phyloP scores from a whole-genome alignment of 2,888 invertebrate genomes.

The Argyresthia goedartella region DNA sequence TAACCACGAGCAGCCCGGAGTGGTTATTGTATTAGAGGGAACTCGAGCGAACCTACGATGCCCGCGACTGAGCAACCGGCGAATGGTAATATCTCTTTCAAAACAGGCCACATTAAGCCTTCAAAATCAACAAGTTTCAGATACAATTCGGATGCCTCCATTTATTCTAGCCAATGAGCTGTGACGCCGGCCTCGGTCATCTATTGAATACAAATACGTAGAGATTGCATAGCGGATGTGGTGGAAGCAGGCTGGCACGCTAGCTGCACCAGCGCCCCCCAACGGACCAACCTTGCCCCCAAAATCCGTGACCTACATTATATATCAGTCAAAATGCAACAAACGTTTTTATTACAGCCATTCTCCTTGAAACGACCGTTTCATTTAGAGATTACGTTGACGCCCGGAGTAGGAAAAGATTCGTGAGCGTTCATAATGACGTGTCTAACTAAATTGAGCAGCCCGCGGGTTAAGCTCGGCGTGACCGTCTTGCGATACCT shows the following conservation, averaged over 20 bases:
- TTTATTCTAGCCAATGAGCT: constrained; percentile 48
- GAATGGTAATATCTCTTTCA: not conserved
- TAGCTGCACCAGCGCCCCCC: constrained; percentile 21
- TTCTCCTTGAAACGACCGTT: constrained; percentile 34
- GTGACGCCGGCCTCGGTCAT: constrained; percentile 55
- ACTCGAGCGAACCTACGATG: not conserved
- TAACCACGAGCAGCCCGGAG: constrained; percentile 7
- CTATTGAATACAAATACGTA: constrained; percentile 43
- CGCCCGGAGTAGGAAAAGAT: not conserved
- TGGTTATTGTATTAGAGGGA: constrained; percentile 5
- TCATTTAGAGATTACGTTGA: constrained; percentile 10
- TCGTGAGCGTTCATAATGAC: constrained; percentile 7
- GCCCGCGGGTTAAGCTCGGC: not conserved
- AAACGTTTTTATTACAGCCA: constrained; percentile 44
- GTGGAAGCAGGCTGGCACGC: constrained; percentile 46
- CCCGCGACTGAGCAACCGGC: not conserved
- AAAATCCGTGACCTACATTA: constrained; percentile 65
- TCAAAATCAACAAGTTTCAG: constrained; percentile 14
- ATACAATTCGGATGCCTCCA: constrained; percentile 44
- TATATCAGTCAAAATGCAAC: constrained; percentile 50
- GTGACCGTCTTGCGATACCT: not conserved
- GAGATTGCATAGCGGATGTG: constrained; percentile 55
- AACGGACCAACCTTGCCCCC: constrained; percentile 54
- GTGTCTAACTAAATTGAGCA: constrained; percentile 10
- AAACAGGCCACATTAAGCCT: not conserved